Evolutionary conservation across 2,113 vertebrate species (phyloP).

Genomic region (Actenoides hombroni): DNA sequence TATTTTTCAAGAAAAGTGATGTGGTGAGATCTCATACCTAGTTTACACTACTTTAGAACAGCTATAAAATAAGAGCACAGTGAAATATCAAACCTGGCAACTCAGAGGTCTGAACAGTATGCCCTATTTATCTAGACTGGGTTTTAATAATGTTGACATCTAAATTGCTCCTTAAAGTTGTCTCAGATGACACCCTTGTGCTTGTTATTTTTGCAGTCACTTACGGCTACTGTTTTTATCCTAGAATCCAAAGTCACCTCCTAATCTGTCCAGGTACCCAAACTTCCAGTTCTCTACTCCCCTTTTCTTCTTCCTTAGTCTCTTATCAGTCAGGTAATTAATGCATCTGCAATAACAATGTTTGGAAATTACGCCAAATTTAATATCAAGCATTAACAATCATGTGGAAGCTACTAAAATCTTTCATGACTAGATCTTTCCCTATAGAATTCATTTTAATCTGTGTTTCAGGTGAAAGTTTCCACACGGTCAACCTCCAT

Average conservation of each 20-base stretch:
- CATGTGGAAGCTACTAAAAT: not conserved
- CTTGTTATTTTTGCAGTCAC: not conserved
- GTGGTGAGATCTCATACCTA: not conserved
- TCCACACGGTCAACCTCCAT: not conserved
- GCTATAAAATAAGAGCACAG: not conserved
- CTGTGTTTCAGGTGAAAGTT: not conserved
- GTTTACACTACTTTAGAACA: not conserved
- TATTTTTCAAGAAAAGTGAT: not conserved
- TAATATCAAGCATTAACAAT: not conserved
- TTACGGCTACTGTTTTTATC: not conserved
- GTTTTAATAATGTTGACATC: not conserved
- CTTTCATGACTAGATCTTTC: not conserved
- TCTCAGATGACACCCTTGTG: not conserved
- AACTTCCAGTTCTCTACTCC: not conserved
- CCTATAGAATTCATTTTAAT: not conserved
- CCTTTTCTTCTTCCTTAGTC: not conserved
- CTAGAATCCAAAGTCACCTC: not conserved
- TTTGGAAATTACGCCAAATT: not conserved
- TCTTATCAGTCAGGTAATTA: not conserved
- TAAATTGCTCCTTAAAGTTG: not conserved
- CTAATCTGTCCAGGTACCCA: not conserved
- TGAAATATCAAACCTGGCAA: not conserved
- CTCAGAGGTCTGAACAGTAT: not conserved
- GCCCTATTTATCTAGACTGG: not conserved
- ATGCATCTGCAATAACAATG: fast-evolving